A percentile compares a stretch with the other conserved stretches of the same genome.
These are phyloP conservation scores for Tuta absoluta DNA, from an alignment of 2,888 invertebrate genomes.

Conservation along the genomic window DNA sequence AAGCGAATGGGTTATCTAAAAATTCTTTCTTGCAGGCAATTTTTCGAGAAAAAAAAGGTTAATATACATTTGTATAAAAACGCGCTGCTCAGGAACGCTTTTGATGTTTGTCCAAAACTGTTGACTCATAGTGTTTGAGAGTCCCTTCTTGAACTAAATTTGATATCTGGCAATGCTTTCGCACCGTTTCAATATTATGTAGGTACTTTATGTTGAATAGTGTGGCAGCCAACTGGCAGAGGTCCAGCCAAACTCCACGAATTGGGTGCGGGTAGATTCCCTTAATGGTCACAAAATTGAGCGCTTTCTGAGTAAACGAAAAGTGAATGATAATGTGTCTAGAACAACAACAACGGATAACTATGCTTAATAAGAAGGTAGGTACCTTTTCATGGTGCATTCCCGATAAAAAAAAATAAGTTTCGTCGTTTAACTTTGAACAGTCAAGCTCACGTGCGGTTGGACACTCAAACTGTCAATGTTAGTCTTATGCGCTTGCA, in stretches of 20 bases:
- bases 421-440: no score
- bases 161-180: constrained; percentile 24
- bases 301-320: constrained; percentile 15
- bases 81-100: no score
- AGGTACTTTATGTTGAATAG: constrained; percentile 14
- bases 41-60: no score
- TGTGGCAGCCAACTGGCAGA: constrained; percentile 15
- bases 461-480: no score
- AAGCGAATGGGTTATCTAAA: no score
- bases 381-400: no score
- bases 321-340: constrained; percentile 16
- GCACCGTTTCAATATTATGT: constrained; percentile 7
- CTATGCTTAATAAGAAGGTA: no score
- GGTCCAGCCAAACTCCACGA: not conserved
- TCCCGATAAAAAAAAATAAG: no score
- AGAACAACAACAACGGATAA: not conserved
- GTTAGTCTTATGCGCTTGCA: no score
- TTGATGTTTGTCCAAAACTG: not conserved
- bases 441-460: no score
- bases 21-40: no score
- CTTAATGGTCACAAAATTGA: constrained; percentile 35
- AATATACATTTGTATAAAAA: no score
- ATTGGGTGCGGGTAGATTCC: constrained; percentile 27
- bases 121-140: not conserved
- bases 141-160: constrained; percentile 15